Conservation (phyloP, 2,888 invertebrate species). For the Caenorhabditis auriculariae region DNA sequence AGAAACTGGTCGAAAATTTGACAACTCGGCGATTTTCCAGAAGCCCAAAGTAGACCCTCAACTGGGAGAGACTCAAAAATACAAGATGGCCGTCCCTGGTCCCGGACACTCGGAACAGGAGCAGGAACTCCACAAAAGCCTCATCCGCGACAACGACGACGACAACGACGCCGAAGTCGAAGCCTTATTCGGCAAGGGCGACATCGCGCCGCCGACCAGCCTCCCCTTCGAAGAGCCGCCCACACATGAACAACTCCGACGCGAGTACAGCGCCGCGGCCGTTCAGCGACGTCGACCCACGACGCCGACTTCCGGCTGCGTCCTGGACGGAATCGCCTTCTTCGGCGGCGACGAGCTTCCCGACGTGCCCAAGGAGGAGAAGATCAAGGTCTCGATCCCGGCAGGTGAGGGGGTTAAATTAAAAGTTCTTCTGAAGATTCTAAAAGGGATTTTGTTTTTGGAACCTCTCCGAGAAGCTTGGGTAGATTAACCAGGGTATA, state of each 20-base stretch:
- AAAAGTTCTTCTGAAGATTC: no score
- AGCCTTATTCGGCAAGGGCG: neutral
- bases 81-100: constrained; percentile 58
- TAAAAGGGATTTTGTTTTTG: no score
- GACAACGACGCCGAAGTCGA: constrained; percentile 23
- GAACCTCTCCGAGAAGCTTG: no score
- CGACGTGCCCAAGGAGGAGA: constrained; percentile 11
- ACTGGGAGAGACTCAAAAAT: constrained; percentile 61
- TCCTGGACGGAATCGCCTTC: constrained; percentile 34
- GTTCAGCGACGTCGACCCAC: constrained; percentile 52
- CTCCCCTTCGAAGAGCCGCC: constrained; percentile 2
- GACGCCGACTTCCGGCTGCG: constrained; percentile 46
- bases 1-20: no score
- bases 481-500: no score
- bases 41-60: constrained; percentile 41
- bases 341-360: constrained; percentile 15
- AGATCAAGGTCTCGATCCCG: constrained; percentile 45
- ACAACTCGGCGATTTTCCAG: no score
- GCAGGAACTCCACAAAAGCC: constrained; percentile 57
- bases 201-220: neutral
- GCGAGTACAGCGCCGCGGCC: constrained; percentile 42
- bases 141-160: constrained; percentile 44
- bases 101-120: constrained; percentile 59
- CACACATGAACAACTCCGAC: constrained; percentile 33
- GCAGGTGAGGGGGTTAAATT: no score